phyloP scores from a whole-genome alignment of 2,888 invertebrate genomes.

The Spisula solida region DNA sequence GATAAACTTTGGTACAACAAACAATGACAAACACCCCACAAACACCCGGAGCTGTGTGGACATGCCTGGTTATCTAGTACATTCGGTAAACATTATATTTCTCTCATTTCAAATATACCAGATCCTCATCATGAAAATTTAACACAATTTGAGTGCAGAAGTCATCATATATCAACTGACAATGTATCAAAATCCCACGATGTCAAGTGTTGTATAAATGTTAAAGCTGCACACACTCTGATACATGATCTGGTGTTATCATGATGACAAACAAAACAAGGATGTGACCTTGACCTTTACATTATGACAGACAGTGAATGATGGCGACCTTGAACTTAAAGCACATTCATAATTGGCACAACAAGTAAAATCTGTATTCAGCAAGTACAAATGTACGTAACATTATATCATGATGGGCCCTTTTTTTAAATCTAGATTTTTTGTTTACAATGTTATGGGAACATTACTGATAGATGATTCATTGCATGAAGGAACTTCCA shows the following conservation, averaged over 20 bases:
- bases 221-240: not conserved
- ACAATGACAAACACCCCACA: not conserved
- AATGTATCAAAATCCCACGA: constrained; percentile 9
- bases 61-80: no score
- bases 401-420: no score
- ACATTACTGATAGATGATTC: no score
- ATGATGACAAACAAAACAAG: not conserved
- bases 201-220: constrained; percentile 7
- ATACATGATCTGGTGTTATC: not conserved
- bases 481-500: no score
- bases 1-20: not conserved
- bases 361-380: not conserved
- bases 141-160: not conserved
- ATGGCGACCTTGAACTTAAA: not conserved
- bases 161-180: not conserved
- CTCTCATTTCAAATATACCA: not conserved
- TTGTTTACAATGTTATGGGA: no score
- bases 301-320: not conserved
- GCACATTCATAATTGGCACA: not conserved
- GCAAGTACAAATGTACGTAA: no score
- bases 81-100: constrained; percentile 7
- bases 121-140: constrained; percentile 7
- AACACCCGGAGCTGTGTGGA: no score
- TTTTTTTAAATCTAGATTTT: no score
- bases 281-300: not conserved